Conservation (phyloP, 2,797 vertebrate genomes). For the Alectoris magna region DNA sequence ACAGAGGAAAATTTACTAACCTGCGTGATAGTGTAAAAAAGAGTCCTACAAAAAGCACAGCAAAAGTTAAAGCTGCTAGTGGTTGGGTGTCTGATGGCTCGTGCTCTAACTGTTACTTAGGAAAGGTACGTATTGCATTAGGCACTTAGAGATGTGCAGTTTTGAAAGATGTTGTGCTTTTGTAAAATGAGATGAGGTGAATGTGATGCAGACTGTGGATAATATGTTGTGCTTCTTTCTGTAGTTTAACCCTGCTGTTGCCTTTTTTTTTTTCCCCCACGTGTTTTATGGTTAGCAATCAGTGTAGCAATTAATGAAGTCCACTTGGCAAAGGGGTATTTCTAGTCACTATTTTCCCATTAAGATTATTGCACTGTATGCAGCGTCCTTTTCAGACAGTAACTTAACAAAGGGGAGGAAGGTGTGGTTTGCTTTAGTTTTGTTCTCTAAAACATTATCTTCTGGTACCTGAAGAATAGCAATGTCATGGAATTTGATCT, state of each 20-base stretch:
- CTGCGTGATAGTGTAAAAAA: slow-evolving; percentile 91
- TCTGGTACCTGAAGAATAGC: not conserved
- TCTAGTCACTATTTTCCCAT: not conserved
- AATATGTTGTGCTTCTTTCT: not conserved
- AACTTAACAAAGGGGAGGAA: not conserved
- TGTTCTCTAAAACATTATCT: not conserved
- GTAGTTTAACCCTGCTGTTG: not conserved
- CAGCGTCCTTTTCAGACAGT: not conserved
- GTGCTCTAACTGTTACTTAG: slow-evolving; percentile 77
- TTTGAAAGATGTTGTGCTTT: not conserved
- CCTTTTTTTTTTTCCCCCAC: not conserved
- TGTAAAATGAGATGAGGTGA: not conserved
- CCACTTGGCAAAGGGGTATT: not conserved
- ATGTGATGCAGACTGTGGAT: not conserved
- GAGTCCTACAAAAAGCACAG: slow-evolving; percentile 89
- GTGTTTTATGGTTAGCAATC: not conserved
- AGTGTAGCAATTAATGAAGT: not conserved
- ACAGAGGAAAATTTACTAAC: slow-evolving; percentile 86
- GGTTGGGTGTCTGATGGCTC: slow-evolving; percentile 76
- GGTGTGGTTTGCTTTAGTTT: not conserved
- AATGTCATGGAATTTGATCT: not conserved
- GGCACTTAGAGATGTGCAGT: rapidly evolving
- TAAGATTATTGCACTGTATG: not conserved
- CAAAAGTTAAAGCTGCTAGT: slow-evolving; percentile 79
- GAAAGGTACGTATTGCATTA: slow-evolving; percentile 77